Evolutionary conservation across 2,113 vertebrate species (phyloP).

Genomic region (Phalacrocorax brasilianus): DNA sequence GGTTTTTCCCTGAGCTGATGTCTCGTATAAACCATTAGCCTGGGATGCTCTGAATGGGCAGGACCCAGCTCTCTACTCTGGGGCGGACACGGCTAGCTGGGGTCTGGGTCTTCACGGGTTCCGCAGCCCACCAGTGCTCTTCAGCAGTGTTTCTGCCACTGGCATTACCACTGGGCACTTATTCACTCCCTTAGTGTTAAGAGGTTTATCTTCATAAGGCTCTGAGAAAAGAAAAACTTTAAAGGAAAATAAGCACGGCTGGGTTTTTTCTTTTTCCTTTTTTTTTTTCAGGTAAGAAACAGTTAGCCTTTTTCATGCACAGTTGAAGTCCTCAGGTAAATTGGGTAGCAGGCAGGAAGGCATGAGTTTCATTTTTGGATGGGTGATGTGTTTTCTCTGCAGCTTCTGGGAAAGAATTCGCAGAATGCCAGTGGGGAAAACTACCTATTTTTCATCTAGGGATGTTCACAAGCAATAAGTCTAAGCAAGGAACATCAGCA

Average conservation of each 20-base stretch:
- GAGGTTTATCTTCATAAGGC: background rate
- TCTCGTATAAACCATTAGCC: background rate
- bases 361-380: background rate
- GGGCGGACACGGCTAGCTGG: background rate
- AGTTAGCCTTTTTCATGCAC: background rate
- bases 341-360: background rate
- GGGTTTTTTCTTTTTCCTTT: too few relatives aligned
- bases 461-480: background rate
- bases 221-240: background rate
- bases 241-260: background rate
- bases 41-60: background rate
- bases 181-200: rapidly evolving
- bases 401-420: background rate
- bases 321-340: background rate
- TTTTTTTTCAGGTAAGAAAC: background rate
- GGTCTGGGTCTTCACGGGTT: background rate
- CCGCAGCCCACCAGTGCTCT: background rate
- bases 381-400: background rate
- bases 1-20: background rate
- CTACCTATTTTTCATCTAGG: background rate
- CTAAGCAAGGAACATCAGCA: background rate
- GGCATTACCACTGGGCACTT: too few relatives aligned
- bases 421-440: background rate
- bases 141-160: background rate
- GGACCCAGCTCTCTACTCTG: background rate